A percentile compares a stretch with the other conserved stretches of the same genome.
phyloP scores from a whole-genome alignment of 2,113 vertebrate genomes.

The Cettia cetti region DNA sequence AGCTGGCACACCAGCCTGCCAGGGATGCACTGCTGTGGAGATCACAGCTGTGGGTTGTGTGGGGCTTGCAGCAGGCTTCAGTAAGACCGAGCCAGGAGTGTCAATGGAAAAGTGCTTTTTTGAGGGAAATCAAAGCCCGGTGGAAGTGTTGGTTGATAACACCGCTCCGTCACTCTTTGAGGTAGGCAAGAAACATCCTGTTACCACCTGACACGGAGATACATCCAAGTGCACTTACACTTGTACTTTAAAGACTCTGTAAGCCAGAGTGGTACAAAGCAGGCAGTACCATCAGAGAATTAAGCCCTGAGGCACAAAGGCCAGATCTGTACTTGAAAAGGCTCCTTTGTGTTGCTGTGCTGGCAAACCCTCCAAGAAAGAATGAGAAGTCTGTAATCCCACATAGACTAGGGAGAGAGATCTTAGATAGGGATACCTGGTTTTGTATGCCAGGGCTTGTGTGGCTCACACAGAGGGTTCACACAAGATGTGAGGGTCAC shows the following conservation, averaged over 20 bases:
- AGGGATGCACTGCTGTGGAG: neutral
- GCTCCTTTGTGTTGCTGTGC: constrained; percentile 18
- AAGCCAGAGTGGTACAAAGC: constrained; percentile 34
- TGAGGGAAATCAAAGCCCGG: constrained; percentile 10
- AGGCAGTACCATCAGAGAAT: constrained; percentile 27
- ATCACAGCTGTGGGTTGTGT: neutral
- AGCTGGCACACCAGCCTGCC: neutral
- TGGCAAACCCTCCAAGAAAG: constrained; percentile 25
- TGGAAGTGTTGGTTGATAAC: constrained; percentile 20
- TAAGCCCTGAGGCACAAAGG: constrained; percentile 53
- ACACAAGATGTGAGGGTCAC: neutral
- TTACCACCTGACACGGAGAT: neutral
- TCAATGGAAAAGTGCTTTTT: neutral
- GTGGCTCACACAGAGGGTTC: neutral
- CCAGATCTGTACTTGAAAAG: constrained; percentile 48
- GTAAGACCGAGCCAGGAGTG: neutral
- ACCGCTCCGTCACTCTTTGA: neutral
- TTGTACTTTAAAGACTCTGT: constrained; percentile 42
- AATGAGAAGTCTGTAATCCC: neutral
- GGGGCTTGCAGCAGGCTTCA: neutral
- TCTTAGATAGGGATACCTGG: neutral
- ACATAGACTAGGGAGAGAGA: neutral
- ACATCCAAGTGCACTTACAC: neutral
- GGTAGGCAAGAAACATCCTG: constrained; percentile 46
- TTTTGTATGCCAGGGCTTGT: neutral